Base-by-base conservation (phyloP, 2,888 invertebrate species). In the Cecidostiba fungosa region DNA sequence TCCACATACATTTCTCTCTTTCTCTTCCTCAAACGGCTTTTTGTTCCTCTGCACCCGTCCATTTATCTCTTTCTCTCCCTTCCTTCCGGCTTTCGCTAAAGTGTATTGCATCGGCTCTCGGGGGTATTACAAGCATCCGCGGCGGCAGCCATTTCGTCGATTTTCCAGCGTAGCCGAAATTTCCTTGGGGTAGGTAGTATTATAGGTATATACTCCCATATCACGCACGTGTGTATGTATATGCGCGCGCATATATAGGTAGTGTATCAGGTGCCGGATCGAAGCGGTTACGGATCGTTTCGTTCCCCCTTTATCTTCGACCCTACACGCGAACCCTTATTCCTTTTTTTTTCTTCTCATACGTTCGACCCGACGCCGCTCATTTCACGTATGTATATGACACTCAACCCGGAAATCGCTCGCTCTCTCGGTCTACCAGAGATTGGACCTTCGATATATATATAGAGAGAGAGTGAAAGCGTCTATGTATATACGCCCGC, bases 21-120 rank as follows among this genome's bases (percentile, higher is more conserved):
- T 50, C 62, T 59, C 19, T 62, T 39, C 1, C n/a, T 26, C 54
- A n/a, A n/a, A 3, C 32, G n/a, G 23, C 36, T 19, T 70, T 70
- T 70, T 70, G n/a, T 59, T 19, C 14, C 23, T 66, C 50, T 69
- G 66, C 3, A 26, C 29, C 23, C 26, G 10, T 76, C 26, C 32
- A n/a, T 83, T 76, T 72, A n/a, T 54, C 39, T 70, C 74, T 26
- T 32, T 62, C 84, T 29, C n/a, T 19, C 62, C 74, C 59, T 72
- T 50, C 70, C 72, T 39, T 39, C 72, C 29, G 43, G 16, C n/a
- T 88, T 80, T 82, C 66, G 87, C 88, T 87, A 87, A 88, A 90
- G 88, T 89, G 88, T 89, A 90, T 89, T 88, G 88, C 86, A 85
- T 85, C 54, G 84, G 83, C 87, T 89, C 89, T 88, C 88, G 69